These are phyloP conservation scores for Anoplius nigerrimus DNA, from an alignment of 2,888 invertebrate species.

Conservation along the genomic window DNA sequence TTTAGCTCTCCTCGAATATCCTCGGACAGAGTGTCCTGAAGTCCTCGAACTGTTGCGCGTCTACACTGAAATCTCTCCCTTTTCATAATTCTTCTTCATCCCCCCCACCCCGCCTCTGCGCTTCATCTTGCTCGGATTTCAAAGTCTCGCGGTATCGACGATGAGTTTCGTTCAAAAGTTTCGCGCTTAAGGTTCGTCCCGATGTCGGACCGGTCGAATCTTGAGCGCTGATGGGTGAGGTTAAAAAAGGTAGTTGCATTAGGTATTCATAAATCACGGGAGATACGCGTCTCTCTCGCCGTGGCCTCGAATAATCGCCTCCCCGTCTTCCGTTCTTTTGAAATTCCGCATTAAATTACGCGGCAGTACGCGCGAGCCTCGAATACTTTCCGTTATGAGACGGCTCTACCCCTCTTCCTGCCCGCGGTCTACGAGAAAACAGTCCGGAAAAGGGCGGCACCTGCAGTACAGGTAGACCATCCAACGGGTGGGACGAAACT, in stretches of 20 bases:
- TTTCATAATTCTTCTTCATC: no score
- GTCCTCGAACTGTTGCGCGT: no score
- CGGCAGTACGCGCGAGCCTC: constrained; percentile 1
- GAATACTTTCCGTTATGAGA: constrained; percentile 48
- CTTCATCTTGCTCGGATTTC: no score
- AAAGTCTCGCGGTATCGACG: no score
- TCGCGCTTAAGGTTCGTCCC: no score
- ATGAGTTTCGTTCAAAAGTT: no score
- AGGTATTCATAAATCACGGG: constrained; percentile 15
- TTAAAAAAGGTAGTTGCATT: background rate
- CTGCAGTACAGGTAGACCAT: constrained; percentile 54
- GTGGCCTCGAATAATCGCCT: constrained; percentile 13
- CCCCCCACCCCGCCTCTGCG: no score
- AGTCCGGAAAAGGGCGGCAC: constrained; percentile 66
- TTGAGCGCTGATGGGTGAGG: no score
- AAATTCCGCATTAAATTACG: constrained; percentile 45
- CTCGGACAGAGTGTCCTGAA: no score
- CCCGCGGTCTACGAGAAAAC: constrained; percentile 50
- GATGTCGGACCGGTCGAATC: no score
- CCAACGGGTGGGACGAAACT: constrained; percentile 46
- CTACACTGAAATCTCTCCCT: no score
- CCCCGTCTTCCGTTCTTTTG: constrained; percentile 32
- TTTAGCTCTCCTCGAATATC: no score
- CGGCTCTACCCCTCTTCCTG: constrained; percentile 50
- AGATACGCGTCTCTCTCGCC: constrained; percentile 21